Evolutionary conservation across 2,888 invertebrate species (phyloP), one percentile per base, ranked within the genome.

Genomic region (Tenthredo notha): DNA sequence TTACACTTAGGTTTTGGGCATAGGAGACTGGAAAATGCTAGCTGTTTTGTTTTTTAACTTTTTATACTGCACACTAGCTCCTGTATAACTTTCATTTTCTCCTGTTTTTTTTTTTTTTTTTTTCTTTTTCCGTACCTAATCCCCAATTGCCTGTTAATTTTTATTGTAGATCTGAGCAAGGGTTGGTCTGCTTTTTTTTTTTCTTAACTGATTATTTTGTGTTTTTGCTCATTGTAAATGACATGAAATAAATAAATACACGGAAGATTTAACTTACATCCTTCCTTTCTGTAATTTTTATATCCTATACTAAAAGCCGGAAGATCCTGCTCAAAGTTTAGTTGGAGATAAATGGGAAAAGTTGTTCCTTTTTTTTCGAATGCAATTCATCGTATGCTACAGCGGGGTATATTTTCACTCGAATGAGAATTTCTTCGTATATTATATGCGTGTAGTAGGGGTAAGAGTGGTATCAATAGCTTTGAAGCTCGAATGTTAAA

Each of bases 401-500:
- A 61, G 61, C 25, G 12, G 61, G 21, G 4, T 25, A 61, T 61
- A 61, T 61, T 25, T 61, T 21, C 61, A 25, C 3, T 61, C 61
- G 5, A 18, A 67, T 33, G 67, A 67, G 33, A 67, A 33, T 67
- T 67, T 67, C 67, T 18, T 33, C 33, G 18, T 67, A 33, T 33
- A 29, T 29, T 67, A 67, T 33, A 33, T 67, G 33, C 10, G 25
- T 67, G 18, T 2, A 67, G 18, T 67, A 29, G 67, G 29, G 18
- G 33, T 67, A 18, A 67, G 67, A 67, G 67, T 18, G 67, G 18
- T 67, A 67, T 67, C 29, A 67, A 67, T 67, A 67, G 67, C 67
- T 67, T 67, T 33, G 67, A 67, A 67, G 67, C 67, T 67, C 33
- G 67, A 67, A 67, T 67, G 67, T 67, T 33, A 33, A 33, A 67